These are phyloP conservation scores for Cecropterus lyciades DNA, from an alignment of 1,140 invertebrate genomes.

Conservation along the genomic window DNA sequence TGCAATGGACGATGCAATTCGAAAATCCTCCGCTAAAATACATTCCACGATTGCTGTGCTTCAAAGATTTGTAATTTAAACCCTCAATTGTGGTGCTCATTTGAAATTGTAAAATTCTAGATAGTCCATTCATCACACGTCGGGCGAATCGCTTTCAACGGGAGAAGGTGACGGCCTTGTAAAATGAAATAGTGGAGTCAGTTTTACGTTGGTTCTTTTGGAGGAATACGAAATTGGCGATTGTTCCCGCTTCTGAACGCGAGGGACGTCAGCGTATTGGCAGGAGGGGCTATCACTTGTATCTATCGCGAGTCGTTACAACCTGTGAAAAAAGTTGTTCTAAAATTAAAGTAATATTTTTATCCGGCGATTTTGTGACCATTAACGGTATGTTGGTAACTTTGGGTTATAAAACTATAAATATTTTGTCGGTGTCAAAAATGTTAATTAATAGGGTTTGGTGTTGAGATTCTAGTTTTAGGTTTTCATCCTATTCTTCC, in stretches of 20 bases:
- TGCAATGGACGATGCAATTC: slow-evolving; percentile 48
- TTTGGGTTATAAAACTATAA: no score
- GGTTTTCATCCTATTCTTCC: no score
- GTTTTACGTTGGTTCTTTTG: slow-evolving; percentile 25
- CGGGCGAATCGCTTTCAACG: slow-evolving; percentile 34
- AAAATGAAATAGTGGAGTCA: slow-evolving; percentile 34
- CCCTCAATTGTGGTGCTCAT: slow-evolving; percentile 54
- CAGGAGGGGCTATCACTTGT: slow-evolving; percentile 29
- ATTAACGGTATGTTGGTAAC: background rate
- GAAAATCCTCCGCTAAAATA: slow-evolving; percentile 45
- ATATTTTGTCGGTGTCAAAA: no score
- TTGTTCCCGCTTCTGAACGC: slow-evolving; percentile 20
- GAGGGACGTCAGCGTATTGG: slow-evolving; percentile 15
- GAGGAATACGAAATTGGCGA: slow-evolving; percentile 31
- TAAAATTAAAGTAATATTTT: background rate
- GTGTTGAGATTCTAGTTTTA: no score
- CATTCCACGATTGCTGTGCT: slow-evolving; percentile 53
- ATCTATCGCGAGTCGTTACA: slow-evolving; percentile 15
- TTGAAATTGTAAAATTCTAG: slow-evolving; percentile 66
- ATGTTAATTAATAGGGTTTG: no score
- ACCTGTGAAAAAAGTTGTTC: slow-evolving; percentile 11
- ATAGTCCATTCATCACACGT: slow-evolving; percentile 57
- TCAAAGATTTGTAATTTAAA: slow-evolving; percentile 61
- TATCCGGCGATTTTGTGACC: background rate
- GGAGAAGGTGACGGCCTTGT: slow-evolving; percentile 44